Evolutionary conservation across 2,797 vertebrate species (phyloP), one percentile per base, ranked within the genome.

Genomic region (Triplophysa yarkandensis): DNA sequence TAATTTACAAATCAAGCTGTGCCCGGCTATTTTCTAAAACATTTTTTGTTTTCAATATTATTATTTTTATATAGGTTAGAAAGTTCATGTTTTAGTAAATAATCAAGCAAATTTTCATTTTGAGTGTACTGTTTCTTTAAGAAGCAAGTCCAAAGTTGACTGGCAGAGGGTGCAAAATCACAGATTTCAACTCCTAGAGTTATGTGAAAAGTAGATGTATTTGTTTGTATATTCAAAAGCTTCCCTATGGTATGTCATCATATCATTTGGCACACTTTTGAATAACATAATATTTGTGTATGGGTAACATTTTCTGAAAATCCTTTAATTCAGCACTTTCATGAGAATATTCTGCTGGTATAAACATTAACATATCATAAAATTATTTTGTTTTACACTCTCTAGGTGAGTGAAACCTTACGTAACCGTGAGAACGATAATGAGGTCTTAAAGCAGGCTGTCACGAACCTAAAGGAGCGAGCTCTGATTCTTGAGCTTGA

Each of bases 391-490:
- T 7, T n/a, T 4, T 19, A 1, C 6, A 2, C 60, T 52, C 27
- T 32, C 9, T 92, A 95, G 8, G 88, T 95, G 57, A 94, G 89
- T 44, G 97, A 98, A 85, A 87, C 86, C 3, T 89, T 98, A 25
- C 91, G 92, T 2, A 98, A 96, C 88, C 95, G 95, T 1, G 94
- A 96, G 82, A 96, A 90, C 17, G 98, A 99, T 88, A 97, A 96
- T 4, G 96, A 99, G 78, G 92, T 99, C 78, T 85, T 99, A 83
- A 96, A 95, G 86, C 98, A 99, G 89, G 96, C 97, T 0, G 95
- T 99, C 43, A 99, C 95, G 73, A 99, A 99, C 84, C 90, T 99
- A 76, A 99, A 99, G 63, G 98, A 99, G 80, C 94, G 97, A 0
- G 91, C 92, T 0, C 87, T 96, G 34, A 94, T 96, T 65, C 90